Percentiles rank a stretch among this genome's conserved stretches.
These are phyloP conservation scores for Philopotamus ludificatus DNA, from an alignment of 1,140 invertebrate species.

Conservation along the genomic window DNA sequence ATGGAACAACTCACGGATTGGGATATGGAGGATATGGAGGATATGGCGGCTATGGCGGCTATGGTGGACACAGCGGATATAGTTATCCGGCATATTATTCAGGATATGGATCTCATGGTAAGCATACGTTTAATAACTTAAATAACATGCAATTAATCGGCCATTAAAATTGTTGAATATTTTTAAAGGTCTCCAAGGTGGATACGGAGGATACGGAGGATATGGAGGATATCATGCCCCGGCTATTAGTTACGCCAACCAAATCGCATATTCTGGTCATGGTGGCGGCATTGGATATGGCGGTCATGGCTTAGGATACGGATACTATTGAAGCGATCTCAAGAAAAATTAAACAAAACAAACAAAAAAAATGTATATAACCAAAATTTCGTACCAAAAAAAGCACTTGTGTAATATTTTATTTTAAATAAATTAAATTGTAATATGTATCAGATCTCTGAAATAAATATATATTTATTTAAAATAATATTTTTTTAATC, in stretches of 20 bases:
- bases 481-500: background rate
- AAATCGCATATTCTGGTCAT: slow-evolving; percentile 33
- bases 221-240: slow-evolving; percentile 32
- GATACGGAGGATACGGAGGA: slow-evolving; percentile 27
- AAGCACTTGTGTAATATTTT: background rate
- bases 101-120: slow-evolving; percentile 18
- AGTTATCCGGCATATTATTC: background rate
- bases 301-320: slow-evolving; percentile 25
- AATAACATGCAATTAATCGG: background rate
- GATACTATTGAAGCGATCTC: background rate
- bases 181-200: slow-evolving; percentile 4
- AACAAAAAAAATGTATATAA: background rate
- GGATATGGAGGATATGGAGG: slow-evolving; percentile 29
- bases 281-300: slow-evolving; percentile 18
- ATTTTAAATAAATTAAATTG: background rate
- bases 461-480: background rate
- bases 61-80: slow-evolving; percentile 20
- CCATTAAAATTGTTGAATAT: background rate
- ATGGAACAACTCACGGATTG: slow-evolving; percentile 31
- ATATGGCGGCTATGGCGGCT: slow-evolving; percentile 25
- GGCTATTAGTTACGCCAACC: slow-evolving; percentile 38
- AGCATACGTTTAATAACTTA: background rate
- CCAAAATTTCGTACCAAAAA: background rate
- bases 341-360: background rate
- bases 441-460: background rate